These are phyloP conservation scores for Setophaga petechia DNA, from an alignment of 2,113 vertebrate genomes.

Conservation along the genomic window DNA sequence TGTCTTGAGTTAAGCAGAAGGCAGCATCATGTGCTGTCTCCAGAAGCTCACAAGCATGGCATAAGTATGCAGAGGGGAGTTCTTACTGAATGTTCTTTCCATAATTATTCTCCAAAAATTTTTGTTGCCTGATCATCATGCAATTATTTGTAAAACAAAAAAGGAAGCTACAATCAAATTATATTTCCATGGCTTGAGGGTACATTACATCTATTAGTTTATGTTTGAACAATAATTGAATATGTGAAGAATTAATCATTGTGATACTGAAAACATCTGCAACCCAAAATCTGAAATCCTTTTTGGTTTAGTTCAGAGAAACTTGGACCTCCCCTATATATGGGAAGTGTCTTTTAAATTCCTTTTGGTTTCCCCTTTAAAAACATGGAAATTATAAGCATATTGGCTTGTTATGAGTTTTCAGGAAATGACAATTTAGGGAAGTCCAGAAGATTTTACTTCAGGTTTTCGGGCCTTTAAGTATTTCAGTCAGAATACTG, in stretches of 20 bases:
- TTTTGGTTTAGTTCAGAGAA: conserved; percentile 36
- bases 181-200: neutral
- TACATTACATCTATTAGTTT: conserved; percentile 43
- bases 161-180: conserved; percentile 39
- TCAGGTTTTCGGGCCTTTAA: neutral
- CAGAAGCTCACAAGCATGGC: neutral
- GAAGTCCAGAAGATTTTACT: neutral
- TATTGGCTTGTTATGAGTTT: neutral
- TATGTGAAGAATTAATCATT: conserved; percentile 44
- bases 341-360: neutral
- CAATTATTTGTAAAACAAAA: neutral
- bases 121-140: neutral
- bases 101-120: neutral
- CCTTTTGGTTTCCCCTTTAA: neutral
- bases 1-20: neutral
- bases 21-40: neutral
- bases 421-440: neutral
- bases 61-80: neutral
- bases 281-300: neutral
- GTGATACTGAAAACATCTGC: conserved; percentile 48
- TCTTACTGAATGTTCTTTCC: neutral
- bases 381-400: neutral
- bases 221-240: conserved; percentile 64
- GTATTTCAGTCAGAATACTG: neutral
- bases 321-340: neutral